Conservation (phyloP, 2,113 vertebrate genomes). For the Poeciliopsis turrubarensis region DNA sequence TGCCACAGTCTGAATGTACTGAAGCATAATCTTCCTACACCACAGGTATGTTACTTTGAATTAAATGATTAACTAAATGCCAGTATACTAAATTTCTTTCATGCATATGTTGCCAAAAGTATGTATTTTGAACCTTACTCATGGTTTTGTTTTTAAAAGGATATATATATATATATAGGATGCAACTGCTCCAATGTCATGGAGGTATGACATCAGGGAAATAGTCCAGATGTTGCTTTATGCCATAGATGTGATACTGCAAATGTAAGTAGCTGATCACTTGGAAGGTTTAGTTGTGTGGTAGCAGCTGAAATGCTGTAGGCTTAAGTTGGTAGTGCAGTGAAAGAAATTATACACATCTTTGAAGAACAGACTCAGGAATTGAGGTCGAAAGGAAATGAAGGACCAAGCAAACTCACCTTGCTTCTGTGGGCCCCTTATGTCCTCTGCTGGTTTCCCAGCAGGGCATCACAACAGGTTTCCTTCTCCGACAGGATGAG, state of each 20-base stretch:
- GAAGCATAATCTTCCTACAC: too few species aligned
- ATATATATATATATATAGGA: too few species aligned
- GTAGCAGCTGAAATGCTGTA: slow-evolving; percentile 28
- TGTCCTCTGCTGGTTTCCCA: slow-evolving; percentile 13
- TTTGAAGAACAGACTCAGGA: slow-evolving; percentile 19
- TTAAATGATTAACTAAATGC: too few species aligned
- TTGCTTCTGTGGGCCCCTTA: slow-evolving; percentile 19
- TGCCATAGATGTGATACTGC: neutral
- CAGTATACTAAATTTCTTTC: too few species aligned
- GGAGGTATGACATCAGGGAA: slow-evolving; percentile 1
- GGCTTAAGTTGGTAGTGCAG: slow-evolving; percentile 22
- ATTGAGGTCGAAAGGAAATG: slow-evolving; percentile 14
- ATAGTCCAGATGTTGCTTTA: slow-evolving; percentile 20
- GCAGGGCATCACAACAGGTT: slow-evolving; percentile 6
- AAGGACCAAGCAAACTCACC: slow-evolving; percentile 14
- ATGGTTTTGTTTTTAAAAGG: too few species aligned
- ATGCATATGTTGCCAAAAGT: too few species aligned
- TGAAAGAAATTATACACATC: slow-evolving; percentile 11
- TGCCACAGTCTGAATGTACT: too few species aligned
- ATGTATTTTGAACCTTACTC: too few species aligned
- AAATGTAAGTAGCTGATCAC: neutral
- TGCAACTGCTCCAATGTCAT: neutral
- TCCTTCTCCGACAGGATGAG: slow-evolving; percentile 10
- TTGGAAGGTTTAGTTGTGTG: slow-evolving; percentile 10
- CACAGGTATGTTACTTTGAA: too few species aligned